A percentile compares a stretch with the other conserved stretches of the same genome.
Evolutionary conservation across 2,888 invertebrate species (phyloP).

Genomic region (Phortica okadai): DNA sequence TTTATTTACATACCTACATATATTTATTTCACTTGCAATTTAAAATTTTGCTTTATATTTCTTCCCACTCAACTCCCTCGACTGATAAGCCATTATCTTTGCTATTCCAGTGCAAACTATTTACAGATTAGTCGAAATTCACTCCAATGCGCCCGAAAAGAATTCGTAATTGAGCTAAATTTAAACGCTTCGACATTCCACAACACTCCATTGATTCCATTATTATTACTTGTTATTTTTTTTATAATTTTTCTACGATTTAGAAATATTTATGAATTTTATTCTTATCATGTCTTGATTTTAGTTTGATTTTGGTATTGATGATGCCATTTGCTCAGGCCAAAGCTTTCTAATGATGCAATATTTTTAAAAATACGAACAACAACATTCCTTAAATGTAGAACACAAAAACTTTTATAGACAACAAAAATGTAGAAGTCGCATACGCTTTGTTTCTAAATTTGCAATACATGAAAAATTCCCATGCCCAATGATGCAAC

Average conservation of each 20-base stretch:
- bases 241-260: neutral
- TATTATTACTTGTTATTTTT: neutral
- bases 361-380: neutral
- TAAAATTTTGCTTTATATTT: neutral
- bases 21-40: neutral
- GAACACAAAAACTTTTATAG: no score
- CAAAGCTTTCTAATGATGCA: neutral
- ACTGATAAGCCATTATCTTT: neutral
- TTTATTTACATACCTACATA: neutral
- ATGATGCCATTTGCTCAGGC: neutral
- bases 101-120: neutral
- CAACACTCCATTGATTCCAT: neutral
- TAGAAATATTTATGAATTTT: neutral
- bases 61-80: neutral
- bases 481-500: constrained; percentile 33
- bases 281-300: neutral
- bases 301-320: neutral
- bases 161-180: neutral
- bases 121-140: no score
- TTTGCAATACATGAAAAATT: neutral
- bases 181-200: neutral
- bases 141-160: neutral
- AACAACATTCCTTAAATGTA: no score
- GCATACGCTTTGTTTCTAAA: neutral
- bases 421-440: neutral